phyloP scores from a whole-genome alignment of 2,888 invertebrate species.

The Exocentrus adspersus region DNA sequence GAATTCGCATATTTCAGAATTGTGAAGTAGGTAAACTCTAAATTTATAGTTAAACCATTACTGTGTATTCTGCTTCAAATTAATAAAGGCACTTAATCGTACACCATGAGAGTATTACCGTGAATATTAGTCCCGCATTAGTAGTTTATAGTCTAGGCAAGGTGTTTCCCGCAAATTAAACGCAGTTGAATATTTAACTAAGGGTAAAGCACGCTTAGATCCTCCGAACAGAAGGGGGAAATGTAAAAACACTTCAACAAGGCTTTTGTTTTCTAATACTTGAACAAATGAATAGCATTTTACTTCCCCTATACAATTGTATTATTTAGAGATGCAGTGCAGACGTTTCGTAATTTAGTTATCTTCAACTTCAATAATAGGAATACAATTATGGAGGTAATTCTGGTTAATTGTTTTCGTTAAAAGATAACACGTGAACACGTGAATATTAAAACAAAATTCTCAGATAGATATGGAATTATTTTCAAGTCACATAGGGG shows the following conservation, averaged over 20 bases:
- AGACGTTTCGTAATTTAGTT: constrained; percentile 38
- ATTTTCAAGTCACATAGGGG: background rate
- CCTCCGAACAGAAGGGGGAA: constrained; percentile 3
- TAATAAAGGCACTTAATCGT: no score
- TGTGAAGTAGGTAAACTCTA: no score
- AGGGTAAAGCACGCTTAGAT: constrained; percentile 18
- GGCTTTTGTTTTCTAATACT: constrained; percentile 28
- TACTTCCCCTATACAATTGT: constrained; percentile 16
- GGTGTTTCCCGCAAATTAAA: constrained; percentile 34
- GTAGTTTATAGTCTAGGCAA: constrained; percentile 33
- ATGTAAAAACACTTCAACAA: constrained; percentile 12
- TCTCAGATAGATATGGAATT: background rate
- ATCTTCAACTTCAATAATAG: constrained; percentile 34
- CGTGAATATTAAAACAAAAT: background rate
- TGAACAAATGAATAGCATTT: constrained; percentile 26
- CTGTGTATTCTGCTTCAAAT: no score
- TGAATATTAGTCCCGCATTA: constrained; percentile 18
- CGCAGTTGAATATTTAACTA: constrained; percentile 38
- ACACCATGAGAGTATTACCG: no score
- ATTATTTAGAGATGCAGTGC: constrained; percentile 21
- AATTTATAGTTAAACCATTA: no score
- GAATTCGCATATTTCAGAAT: no score
- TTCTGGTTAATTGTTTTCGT: constrained; percentile 35
- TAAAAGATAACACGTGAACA: constrained; percentile 20
- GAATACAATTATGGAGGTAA: constrained; percentile 31